phyloP scores from a whole-genome alignment of 1,140 invertebrate genomes.

The Lanistes nyassanus region DNA sequence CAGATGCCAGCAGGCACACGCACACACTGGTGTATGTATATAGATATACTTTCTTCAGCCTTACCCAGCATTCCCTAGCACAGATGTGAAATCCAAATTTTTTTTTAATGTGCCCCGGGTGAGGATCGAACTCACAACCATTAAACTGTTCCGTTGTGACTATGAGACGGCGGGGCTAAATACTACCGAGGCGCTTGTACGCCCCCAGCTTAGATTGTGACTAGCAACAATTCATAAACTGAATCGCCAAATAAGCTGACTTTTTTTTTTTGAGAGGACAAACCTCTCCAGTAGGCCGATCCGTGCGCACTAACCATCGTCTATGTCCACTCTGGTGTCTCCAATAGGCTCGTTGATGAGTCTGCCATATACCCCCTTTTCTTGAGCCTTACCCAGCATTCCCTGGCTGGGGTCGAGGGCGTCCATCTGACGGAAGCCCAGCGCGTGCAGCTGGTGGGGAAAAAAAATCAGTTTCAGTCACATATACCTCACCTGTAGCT shows the following conservation, averaged over 20 bases:
- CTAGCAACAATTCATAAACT: constrained; percentile 2
- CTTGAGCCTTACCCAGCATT: constrained; percentile 53
- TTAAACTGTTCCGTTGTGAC: too few relatives aligned
- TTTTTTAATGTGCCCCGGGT: neutral
- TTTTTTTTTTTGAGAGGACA: too few relatives aligned
- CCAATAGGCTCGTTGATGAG: constrained; percentile 45
- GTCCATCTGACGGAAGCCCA: constrained; percentile 51
- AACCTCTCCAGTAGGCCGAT: too few relatives aligned
- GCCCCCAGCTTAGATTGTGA: neutral
- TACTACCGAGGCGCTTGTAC: neutral
- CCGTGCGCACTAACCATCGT: constrained; percentile 15
- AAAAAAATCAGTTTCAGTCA: neutral
- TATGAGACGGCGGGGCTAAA: neutral
- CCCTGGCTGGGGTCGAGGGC: constrained; percentile 57
- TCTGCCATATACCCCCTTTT: constrained; percentile 49
- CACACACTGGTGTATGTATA: neutral
- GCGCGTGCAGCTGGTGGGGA: constrained; percentile 20
- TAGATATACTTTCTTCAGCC: neutral
- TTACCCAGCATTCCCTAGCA: neutral
- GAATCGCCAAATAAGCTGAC: neutral
- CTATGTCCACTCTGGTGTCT: constrained; percentile 21
- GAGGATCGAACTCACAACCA: too few relatives aligned
- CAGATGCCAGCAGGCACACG: neutral
- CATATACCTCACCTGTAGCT: constrained; percentile 2
- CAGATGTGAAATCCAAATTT: neutral